Evolutionary conservation across 2,113 vertebrate genomes (phyloP), one percentile per base, ranked within the genome.

Genomic region (Pteronura brasiliensis): DNA sequence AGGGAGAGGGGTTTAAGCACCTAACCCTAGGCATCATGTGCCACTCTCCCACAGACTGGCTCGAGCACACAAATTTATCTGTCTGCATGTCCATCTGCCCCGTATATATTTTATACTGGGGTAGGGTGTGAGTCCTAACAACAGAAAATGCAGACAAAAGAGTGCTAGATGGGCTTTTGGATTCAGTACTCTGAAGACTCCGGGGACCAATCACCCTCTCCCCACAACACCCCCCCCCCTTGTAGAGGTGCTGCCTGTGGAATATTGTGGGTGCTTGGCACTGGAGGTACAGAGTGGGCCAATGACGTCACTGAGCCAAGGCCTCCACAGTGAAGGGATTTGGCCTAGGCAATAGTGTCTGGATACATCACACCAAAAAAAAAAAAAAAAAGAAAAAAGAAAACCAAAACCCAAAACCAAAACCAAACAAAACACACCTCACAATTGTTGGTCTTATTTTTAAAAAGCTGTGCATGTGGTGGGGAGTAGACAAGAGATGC

Each of bases 301-400:
- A 4, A 65, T 98, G 98, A 98, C 90, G 65, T 98, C 98, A 98
- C 18, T 61, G 13, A 89, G 9, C 36, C 47, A 21, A 87, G 27
- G 84, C 76, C 76, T 85, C 42, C 17, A 61, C 39, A 61, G 61
- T 44, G 57, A 97, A 99, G 93, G 98, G 98, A 98, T 98, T 98
- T 98, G 98, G 98, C 98, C 92, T 98, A 98, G 99, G 98, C 98
- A 95, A 97, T 98, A 98, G 98, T 98, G 98, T 98, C 83, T 98
- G 96, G 98, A 99, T 98, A 98, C 98, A 99, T 97, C 95, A 96
- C 97, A 93, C 98, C 98, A 97, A 67, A 57, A 20, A 2, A 87
- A 94, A 91, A 93, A 83, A 97, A 7, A 87, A 94, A 67, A 57
- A 18, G n/a, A n/a, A n/a, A n/a, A n/a, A n/a, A n/a, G n/a, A n/a